Base-by-base conservation (phyloP, 1,140 invertebrate species). In the Harlomillsia oculata region DNA sequence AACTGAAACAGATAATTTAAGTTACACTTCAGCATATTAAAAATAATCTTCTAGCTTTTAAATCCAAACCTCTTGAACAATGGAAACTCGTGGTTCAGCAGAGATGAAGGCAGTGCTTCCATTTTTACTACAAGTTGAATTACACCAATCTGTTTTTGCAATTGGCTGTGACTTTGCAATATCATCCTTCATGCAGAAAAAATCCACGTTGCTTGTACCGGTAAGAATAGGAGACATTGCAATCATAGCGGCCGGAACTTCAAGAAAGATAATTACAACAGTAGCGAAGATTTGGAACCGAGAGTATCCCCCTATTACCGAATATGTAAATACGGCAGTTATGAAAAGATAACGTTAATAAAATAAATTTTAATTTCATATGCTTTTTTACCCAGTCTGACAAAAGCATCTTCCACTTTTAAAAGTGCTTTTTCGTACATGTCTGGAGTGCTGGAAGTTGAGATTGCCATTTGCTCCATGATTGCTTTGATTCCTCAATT, bases 191-290 rank as follows among this genome's bases (percentile, higher is more conserved):
- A 39, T 14, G n/a, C 56, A 58, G 16, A 26, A 21, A 23, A 51
- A 41, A 3, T 25, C 20, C 6, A 55, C 45, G 18, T 60, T 49
- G 25, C 51, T 44, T 8, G 56, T 51, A 5, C 56, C 53, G 3
- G 61, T 63, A 16, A 63, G 51, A 20, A 63, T 46, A 13, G 61
- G 61, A 0, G 61, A 63, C 1, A 59, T 21, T 11, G 37, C 36
- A 32, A 63, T 59, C 61, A 63, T 63, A 6, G 61, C 45, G 3
- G 61, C 56, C 6, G 49, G 21, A 5, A 63, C 18, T 54, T 63
- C 51, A 16, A 56, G 56, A 21, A 34, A 25, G 26, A 63, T 59
- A 1, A 46, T 45, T 3, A 59, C 13, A n/a, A 63, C 18, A 11
- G 53, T 52, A 0, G 39, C 53, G n/a, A 45, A 45, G n/a, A 55